Conservation (phyloP, 2,888 invertebrate species). For the Drosophila algonquin region DNA sequence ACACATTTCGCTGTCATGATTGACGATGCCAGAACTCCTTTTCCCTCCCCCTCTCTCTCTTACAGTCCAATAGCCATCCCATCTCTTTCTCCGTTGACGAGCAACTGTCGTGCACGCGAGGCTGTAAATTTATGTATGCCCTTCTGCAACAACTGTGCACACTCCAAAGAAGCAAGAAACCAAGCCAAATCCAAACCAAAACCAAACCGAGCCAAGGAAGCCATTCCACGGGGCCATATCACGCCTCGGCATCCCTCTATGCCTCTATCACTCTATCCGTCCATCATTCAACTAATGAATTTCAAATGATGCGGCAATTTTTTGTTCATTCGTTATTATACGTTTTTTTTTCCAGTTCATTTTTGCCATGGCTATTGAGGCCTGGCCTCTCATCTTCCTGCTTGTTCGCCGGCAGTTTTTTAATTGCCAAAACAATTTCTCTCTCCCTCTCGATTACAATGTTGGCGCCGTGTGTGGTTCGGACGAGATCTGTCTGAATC, state of each 20-base stretch:
- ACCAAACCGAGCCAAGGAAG: conserved; percentile 53
- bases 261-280: conserved; percentile 5
- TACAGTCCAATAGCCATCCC: conserved; percentile 16
- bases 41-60: conserved; percentile 10
- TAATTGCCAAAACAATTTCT: conserved; percentile 71
- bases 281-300: conserved; percentile 67
- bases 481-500: conserved; percentile 6
- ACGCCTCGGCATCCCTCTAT: conserved; percentile 39
- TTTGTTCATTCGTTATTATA: conserved; percentile 34
- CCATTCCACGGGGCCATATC: conserved; percentile 45
- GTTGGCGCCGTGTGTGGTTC: conserved; percentile 55
- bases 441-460: conserved; percentile 38
- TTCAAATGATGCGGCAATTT: conserved; percentile 76
- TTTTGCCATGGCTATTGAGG: conserved; percentile 48
- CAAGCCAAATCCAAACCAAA: conserved; percentile 9
- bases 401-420: conserved; percentile 55
- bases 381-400: conserved; percentile 58
- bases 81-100: conserved; percentile 41
- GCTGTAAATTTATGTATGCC: conserved; percentile 75
- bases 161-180: background rate
- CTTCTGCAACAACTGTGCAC: conserved; percentile 13
- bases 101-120: conserved; percentile 70
- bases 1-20: conserved; percentile 76
- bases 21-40: conserved; percentile 55
- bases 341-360: conserved; percentile 30